Evolutionary conservation across 23 tunicate genomes (phyloP), one percentile per base, ranked within the genome.

Genomic region (Ascidia mentula): DNA sequence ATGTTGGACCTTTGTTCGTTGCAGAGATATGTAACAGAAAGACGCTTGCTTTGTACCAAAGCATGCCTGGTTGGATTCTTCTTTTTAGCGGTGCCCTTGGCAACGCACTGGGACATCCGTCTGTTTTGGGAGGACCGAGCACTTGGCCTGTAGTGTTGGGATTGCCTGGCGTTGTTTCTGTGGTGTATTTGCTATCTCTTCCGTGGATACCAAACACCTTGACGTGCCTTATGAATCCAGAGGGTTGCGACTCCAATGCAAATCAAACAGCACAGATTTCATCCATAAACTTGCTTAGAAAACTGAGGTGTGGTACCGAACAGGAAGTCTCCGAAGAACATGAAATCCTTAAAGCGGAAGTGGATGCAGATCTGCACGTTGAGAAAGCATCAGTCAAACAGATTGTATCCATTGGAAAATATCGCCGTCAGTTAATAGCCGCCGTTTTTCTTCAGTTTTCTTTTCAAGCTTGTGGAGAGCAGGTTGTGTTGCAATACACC

Each of bases 141-240:
- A 28, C 32, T 1, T 72, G 77, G 77, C 81, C 81, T 22, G 30
- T 60, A 31, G 75, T 84, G 1, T 32, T 84, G 1, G 37, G 83
- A 18, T 38, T 69, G 6, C 88, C 88, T 6, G 81, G 60, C 0
- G 9, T 84, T 6, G 37, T 77, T 31, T 84, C 88, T 7, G 24
- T 84, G 20, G 22, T 84, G 37, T 84, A 70, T 39, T 65, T 77
- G 42, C 36, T 61, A 0, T 24, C 40, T 60, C 37, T 37, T 28
- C 46, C 70, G 4, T 78, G 82, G 88, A 28, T 84, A 8, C 88
- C 88, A 20, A 40, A 84, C 26, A 77, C 82, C 32, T 84, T 84
- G 31, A 33, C 76, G 12, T 81, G 85, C 78, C 45, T 81, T 1
- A 6, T 81, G 8, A 71, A 36, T 30, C 36, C 38, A 38, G 39